Evolutionary conservation across 2,113 vertebrate species (phyloP).

Genomic region (Dermatemys mawii): DNA sequence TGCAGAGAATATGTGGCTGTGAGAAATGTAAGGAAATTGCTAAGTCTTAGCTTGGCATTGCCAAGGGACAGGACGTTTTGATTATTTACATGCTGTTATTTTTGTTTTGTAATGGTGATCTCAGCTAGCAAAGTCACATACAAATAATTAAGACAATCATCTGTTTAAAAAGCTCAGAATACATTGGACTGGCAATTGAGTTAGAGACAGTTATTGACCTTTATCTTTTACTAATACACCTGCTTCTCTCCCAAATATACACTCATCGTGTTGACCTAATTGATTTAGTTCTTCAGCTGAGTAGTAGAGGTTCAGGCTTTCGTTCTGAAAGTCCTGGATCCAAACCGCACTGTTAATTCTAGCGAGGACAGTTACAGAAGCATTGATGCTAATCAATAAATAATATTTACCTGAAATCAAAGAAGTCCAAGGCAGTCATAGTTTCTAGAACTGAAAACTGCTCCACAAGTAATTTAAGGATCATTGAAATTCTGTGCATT

Average conservation of each 20-base stretch:
- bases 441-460: slow-evolving; percentile 95
- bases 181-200: neutral
- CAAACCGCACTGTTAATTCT: neutral
- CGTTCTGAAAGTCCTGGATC: neutral
- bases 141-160: neutral
- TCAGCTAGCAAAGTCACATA: neutral
- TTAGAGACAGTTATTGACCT: neutral
- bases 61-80: neutral
- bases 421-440: slow-evolving; percentile 96
- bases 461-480: slow-evolving; percentile 90
- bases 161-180: neutral
- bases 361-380: neutral
- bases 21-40: neutral
- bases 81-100: neutral
- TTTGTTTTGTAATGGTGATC: neutral
- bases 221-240: neutral
- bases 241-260: neutral
- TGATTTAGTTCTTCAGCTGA: neutral
- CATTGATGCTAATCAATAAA: accelerated
- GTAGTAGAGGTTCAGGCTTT: neutral
- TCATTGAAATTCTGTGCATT: slow-evolving; percentile 90
- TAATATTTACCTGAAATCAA: slow-evolving; percentile 89
- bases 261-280: neutral
- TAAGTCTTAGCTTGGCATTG: accelerated
- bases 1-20: accelerated